Percentiles rank a stretch among this genome's conserved stretches.
phyloP scores from a whole-genome alignment of 2,113 vertebrate species.

The Plestiodon gilberti region DNA sequence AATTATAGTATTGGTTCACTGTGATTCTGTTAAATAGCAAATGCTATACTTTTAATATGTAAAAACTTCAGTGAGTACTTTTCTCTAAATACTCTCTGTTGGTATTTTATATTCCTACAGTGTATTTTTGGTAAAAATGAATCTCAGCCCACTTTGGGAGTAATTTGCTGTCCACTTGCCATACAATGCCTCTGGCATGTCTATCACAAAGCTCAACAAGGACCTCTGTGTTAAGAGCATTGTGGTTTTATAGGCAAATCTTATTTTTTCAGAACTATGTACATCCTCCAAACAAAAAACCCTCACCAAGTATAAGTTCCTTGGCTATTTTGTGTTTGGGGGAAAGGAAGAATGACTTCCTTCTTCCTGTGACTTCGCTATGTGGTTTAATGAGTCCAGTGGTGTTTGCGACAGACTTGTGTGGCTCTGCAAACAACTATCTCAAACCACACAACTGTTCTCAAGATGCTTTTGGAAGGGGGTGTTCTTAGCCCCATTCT shows the following conservation, averaged over 20 bases:
- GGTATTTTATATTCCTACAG: constrained; percentile 52
- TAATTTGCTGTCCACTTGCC: constrained; percentile 22
- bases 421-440: background rate
- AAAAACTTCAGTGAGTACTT: constrained; percentile 43
- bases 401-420: background rate
- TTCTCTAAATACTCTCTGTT: constrained; percentile 40
- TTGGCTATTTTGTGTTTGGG: background rate
- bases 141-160: constrained; percentile 10
- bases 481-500: background rate
- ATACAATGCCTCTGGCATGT: constrained; percentile 19
- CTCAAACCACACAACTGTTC: background rate
- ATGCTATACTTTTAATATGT: constrained; percentile 40
- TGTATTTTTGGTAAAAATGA: constrained; percentile 60
- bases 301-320: background rate
- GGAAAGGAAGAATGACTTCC: background rate
- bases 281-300: constrained; percentile 20
- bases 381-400: background rate
- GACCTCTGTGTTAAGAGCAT: constrained; percentile 45
- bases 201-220: constrained; percentile 38
- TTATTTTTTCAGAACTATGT: constrained; percentile 9
- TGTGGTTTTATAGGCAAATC: constrained; percentile 53
- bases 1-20: constrained; percentile 37
- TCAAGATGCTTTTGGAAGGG: background rate
- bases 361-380: background rate
- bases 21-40: constrained; percentile 39